A percentile compares a stretch with the other conserved stretches of the same genome.
Conservation (phyloP, 2,888 invertebrate species). For the Homarus gammarus region DNA sequence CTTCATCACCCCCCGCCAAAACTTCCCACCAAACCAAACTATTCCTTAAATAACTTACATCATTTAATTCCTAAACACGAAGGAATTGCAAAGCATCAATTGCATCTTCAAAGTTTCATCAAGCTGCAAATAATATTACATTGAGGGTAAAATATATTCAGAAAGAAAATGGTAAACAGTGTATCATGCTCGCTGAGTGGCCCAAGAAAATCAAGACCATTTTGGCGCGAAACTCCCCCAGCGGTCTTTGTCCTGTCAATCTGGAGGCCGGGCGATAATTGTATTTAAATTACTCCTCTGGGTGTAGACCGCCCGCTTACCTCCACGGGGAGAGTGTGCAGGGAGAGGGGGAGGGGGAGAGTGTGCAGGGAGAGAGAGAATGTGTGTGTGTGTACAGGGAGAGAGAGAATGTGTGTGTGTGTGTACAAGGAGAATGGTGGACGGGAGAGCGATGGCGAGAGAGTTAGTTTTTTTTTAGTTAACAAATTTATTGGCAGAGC, state of each 20-base stretch:
- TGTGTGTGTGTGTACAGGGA: neutral
- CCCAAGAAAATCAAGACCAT: conserved; percentile 50
- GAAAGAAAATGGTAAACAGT: neutral
- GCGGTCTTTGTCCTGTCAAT: conserved; percentile 57
- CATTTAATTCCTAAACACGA: neutral
- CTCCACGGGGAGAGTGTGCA: conserved; percentile 12
- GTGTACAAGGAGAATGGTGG: neutral
- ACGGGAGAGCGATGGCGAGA: neutral
- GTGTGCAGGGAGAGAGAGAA: neutral
- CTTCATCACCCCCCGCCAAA: neutral
- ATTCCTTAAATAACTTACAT: too few species aligned
- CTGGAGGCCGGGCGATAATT: conserved; percentile 55
- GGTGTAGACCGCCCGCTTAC: conserved; percentile 13
- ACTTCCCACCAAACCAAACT: too few species aligned
- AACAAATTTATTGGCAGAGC: too few species aligned
- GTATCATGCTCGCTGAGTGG: conserved; percentile 51
- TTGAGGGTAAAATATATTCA: too few species aligned
- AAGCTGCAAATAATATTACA: too few species aligned
- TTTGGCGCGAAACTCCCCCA: conserved; percentile 58
- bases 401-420: neutral
- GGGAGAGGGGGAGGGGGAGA: neutral
- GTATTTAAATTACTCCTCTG: conserved; percentile 64
- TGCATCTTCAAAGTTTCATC: too few species aligned
- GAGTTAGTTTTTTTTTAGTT: too few species aligned
- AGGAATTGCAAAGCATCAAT: too few species aligned